Base-by-base conservation (phyloP, 2,113 vertebrate species). In the Phalacrocorax brasilianus region DNA sequence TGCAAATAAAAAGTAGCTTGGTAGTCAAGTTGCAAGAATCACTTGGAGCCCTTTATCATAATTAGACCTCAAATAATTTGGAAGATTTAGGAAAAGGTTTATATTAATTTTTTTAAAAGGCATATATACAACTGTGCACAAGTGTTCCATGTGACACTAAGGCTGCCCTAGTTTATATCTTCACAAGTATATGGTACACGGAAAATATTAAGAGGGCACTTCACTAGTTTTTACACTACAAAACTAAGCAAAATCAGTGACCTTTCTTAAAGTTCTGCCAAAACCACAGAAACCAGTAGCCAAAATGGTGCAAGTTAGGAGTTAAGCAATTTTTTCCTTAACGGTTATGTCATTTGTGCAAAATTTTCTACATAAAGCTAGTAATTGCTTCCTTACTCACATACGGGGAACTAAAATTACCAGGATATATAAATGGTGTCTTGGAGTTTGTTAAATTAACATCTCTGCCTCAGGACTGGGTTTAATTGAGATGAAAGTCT, bases 391-490 rank as follows among this genome's bases (percentile, higher is more conserved):
- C 93, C 86, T 98, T 97, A 97, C 97, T 97, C 95, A 97, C 91
- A 97, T 84, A 96, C 53, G 0, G 77, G 88, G 85, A 98, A 95
- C 93, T 95, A 93, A 97, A 98, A 97, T 83, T 96, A 93, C 96
- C 87, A 95, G 81, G 84, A 95, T 95, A 97, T 68, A 97, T 84
- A 97, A 97, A 95, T 56, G 68, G 91, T 94, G 67, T 97, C 94
- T 98, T 86, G 95, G 88, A 97, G 94, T 94, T 97, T 96, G 90
- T 96, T 97, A 97, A 98, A 97, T 97, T 97, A 98, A 97, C 97
- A 97, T 95, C 61, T 91, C 89, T 97, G 97, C 96, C 97, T 97
- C 91, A 58, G 56, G 97, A 97, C 81, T 93, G 79, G 61, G 66
- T 87, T 97, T 97, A 98, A 98, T 94, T 74, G 97, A 97, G 78